Conservation (phyloP, 1,140 invertebrate genomes). For the Scaptodrosophila lebanonensis region DNA sequence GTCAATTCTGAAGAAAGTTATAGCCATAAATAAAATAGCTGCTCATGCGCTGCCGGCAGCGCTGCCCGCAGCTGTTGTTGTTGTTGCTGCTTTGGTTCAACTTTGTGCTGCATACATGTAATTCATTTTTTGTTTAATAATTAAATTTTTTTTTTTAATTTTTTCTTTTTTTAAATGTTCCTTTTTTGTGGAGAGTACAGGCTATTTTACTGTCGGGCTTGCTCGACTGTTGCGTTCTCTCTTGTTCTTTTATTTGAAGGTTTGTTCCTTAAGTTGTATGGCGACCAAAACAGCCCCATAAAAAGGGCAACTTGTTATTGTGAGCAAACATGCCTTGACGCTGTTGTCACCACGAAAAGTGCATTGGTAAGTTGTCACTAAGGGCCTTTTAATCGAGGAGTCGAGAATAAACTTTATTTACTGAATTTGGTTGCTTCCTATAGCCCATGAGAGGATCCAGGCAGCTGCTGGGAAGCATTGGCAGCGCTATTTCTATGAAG, state of each 20-base stretch:
- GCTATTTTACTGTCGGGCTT: no score
- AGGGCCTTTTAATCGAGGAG: background rate
- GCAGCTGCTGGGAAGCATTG: conserved; percentile 49
- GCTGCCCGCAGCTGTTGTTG: no score
- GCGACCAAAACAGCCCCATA: conserved; percentile 7
- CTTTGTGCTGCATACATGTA: no score
- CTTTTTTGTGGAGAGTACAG: no score
- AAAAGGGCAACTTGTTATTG: conserved; percentile 35
- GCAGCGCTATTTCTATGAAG: conserved; percentile 46
- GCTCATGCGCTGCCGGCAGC: no score
- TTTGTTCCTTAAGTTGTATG: conserved; percentile 54
- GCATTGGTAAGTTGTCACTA: conserved; percentile 25
- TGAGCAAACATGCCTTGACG: conserved; percentile 54
- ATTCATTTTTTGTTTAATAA: background rate
- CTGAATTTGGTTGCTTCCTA: background rate
- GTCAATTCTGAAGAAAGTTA: no score
- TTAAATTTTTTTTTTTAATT: conserved; percentile 49
- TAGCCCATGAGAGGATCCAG: conserved; percentile 50
- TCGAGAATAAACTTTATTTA: background rate
- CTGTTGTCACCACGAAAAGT: conserved; percentile 39
- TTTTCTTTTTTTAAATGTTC: no score
- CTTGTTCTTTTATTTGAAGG: no score
- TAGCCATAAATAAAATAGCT: no score
- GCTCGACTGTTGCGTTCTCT: no score
- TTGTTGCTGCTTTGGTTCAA: no score